Base-by-base conservation (phyloP, 1,140 invertebrate species). In the Vanessa atalanta region DNA sequence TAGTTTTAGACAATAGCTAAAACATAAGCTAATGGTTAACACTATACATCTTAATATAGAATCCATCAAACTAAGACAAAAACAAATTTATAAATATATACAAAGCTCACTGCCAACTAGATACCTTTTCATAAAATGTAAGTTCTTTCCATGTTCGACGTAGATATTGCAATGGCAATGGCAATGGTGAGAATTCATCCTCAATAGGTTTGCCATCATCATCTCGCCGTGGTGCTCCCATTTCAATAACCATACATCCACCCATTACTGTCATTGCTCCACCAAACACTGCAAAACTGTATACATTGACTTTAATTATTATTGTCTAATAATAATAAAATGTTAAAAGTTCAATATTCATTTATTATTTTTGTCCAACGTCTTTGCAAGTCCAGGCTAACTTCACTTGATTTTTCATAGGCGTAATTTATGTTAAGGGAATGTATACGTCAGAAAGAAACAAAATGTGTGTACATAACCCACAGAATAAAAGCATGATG, bases 151-250 rank as follows among this genome's bases (percentile, higher is more conserved):
- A 95, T 51, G 97, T 95, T 64, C 97, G 94, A 74, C 95, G 95
- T 20, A 96, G 83, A 83, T 97, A 96, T 91, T 97, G 96, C 79
- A 95, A 87, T 20, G 95, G 85, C 3, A 94, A 83, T 48, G 97
- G 95, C 89, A 97, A 93, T 73, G 96, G 81, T 57, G 94, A 95
- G 85, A 96, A 98, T 93, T 98, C 96, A 94, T 98, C 97, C 88
- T 95, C 94, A 37, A 98, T 94, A 47, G 94, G 78, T 67, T 96
- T 94, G 7, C 97, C 97, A 43, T 97, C 93, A 61, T 95, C 94
- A 84, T 97, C 97, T 16, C 93, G 90, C 43, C 94, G 91, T 1
- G 97, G 97, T 20, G 94, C 94, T 13, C 97, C 96, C 92, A 96
- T 93, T 91, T 96, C 94, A 80, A 95, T 95, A 68, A 96, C 86